Evolutionary conservation across 2,888 invertebrate genomes (phyloP).

Genomic region (Balanococcus diminutus): DNA sequence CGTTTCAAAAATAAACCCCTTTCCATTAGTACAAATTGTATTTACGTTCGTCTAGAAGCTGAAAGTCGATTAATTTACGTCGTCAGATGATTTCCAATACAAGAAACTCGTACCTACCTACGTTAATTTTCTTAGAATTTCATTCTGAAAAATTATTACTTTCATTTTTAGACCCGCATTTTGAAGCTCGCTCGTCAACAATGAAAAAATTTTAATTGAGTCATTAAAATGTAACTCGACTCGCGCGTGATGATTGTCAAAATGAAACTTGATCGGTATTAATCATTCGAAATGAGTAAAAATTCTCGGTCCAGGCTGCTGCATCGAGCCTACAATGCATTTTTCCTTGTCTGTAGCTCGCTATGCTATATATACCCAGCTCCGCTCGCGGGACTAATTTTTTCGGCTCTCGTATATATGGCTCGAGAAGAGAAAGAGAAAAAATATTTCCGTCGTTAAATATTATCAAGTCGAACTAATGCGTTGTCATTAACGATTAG

Average conservation of each 20-base stretch:
- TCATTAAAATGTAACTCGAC: conserved; percentile 28
- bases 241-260: conserved; percentile 3
- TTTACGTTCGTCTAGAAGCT: no score
- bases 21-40: no score
- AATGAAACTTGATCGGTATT: conserved; percentile 3
- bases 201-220: conserved; percentile 22
- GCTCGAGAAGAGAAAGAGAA: background rate
- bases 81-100: no score
- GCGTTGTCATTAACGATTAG: conserved; percentile 41
- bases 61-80: no score
- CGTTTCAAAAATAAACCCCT: no score
- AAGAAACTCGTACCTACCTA: background rate
- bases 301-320: background rate
- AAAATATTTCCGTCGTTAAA: conserved; percentile 35
- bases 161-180: conserved; percentile 10
- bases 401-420: background rate
- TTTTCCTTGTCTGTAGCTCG: background rate
- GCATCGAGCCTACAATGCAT: background rate
- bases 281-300: background rate
- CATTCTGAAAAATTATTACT: conserved; percentile 5
- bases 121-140: background rate
- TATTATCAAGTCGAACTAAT: background rate
- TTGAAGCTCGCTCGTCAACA: background rate
- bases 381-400: background rate
- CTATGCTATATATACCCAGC: background rate